phyloP scores from a whole-genome alignment of 2,113 vertebrate species.

The Gymnocephalus cernua region DNA sequence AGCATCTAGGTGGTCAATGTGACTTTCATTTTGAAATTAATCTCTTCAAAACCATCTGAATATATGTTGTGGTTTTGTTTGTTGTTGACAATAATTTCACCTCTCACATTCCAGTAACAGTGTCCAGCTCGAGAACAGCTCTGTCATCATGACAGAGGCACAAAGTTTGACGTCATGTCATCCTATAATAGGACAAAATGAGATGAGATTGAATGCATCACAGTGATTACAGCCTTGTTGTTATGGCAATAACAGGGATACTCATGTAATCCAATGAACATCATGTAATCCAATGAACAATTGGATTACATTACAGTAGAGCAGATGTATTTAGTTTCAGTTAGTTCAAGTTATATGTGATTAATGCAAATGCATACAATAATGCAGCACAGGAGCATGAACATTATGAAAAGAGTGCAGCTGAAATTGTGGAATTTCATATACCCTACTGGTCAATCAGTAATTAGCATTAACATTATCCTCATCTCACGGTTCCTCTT shows the following conservation, averaged over 20 bases:
- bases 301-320: constrained; percentile 11
- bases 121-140: not conserved
- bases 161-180: not conserved
- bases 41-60: not conserved
- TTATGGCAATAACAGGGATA: constrained; percentile 12
- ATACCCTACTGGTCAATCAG: not conserved
- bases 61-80: too few relatives aligned
- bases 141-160: not conserved
- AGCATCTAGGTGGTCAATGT: not conserved
- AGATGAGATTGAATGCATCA: constrained; percentile 39
- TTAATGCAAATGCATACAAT: not conserved
- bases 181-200: constrained; percentile 4
- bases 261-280: not conserved
- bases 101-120: not conserved
- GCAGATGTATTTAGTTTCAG: not conserved
- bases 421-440: not conserved
- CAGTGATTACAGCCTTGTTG: not conserved
- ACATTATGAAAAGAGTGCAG: not conserved
- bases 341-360: not conserved
- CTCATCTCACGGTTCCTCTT: not conserved
- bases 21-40: not conserved
- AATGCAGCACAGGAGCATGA: not conserved
- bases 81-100: not conserved
- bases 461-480: not conserved
- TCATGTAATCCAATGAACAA: not conserved